phyloP scores from a whole-genome alignment of 2,888 invertebrate species.

The Patella pellucida region DNA sequence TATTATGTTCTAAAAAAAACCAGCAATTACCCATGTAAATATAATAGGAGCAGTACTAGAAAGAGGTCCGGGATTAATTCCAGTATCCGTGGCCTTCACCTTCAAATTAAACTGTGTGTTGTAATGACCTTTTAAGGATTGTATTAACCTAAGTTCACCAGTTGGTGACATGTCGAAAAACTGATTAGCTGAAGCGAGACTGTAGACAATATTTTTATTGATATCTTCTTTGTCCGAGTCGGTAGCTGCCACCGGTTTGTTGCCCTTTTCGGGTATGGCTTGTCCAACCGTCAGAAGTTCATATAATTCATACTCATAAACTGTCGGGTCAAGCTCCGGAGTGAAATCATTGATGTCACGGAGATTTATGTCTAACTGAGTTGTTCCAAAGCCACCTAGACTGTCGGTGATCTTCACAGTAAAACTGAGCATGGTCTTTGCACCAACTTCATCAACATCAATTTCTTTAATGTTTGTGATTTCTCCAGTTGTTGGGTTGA shows the following conservation, averaged over 20 bases:
- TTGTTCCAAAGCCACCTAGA: background rate
- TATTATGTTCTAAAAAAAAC: too few species aligned
- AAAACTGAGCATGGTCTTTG: background rate
- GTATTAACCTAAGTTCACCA: background rate
- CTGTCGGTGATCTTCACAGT: background rate
- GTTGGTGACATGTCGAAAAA: background rate
- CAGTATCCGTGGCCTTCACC: constrained; percentile 6
- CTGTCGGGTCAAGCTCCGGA: background rate
- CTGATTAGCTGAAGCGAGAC: background rate
- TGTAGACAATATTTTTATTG: constrained; percentile 8
- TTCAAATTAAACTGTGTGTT: background rate
- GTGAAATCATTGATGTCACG: background rate
- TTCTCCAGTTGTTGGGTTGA: background rate
- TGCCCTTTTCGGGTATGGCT: background rate
- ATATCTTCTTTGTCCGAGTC: background rate
- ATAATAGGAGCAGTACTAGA: background rate
- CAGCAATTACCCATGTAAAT: constrained; percentile 2
- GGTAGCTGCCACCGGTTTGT: background rate
- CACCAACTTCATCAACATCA: background rate
- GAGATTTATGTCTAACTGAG: background rate
- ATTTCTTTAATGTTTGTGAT: constrained; percentile 3
- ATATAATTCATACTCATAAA: background rate
- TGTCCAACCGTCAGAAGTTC: background rate
- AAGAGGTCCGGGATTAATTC: background rate
- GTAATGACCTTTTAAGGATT: background rate